Conservation (phyloP, 2,113 vertebrate species). For the Corynorhinus townsendii region DNA sequence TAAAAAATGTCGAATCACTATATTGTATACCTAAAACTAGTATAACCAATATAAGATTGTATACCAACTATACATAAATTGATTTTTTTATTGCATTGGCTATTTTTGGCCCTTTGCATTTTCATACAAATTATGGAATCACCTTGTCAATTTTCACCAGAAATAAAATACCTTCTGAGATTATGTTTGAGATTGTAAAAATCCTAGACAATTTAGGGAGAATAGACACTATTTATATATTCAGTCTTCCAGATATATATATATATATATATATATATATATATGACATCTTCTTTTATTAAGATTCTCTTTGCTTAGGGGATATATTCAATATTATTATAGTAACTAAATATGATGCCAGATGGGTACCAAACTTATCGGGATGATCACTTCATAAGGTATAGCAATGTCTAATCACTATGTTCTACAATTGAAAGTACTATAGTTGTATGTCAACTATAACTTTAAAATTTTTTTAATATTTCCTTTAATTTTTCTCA, state of each 20-base stretch:
- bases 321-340: neutral
- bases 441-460: neutral
- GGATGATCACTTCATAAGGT: neutral
- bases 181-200: neutral
- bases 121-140: neutral
- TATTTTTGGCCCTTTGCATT: neutral
- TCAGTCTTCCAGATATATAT: neutral
- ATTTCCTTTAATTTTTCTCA: neutral
- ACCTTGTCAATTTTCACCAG: neutral
- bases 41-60: neutral
- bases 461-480: neutral
- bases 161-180: neutral
- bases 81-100: neutral
- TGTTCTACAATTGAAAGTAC: neutral
- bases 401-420: neutral
- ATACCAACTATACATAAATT: neutral
- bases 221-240: neutral
- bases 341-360: neutral
- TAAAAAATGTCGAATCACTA: neutral
- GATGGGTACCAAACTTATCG: neutral
- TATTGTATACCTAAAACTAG: neutral
- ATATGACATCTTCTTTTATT: neutral
- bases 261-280: neutral
- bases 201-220: neutral
- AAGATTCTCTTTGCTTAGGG: neutral